phyloP scores from a whole-genome alignment of 2,797 vertebrate genomes.

The Sebastes vulpes region DNA sequence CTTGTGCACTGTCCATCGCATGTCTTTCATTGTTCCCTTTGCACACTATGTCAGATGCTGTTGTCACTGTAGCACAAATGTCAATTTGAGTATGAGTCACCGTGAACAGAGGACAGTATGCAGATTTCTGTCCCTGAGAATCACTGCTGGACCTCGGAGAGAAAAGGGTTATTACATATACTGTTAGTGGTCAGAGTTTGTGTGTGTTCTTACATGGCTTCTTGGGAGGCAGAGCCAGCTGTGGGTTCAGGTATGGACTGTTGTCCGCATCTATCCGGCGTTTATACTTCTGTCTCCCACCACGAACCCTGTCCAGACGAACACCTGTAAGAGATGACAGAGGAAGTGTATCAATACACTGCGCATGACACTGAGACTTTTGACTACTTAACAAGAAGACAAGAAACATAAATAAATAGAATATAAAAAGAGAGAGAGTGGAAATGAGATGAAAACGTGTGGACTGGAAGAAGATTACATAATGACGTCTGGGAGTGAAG shows the following conservation, averaged over 20 bases:
- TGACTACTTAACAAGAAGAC: neutral
- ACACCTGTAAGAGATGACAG: conserved; percentile 87
- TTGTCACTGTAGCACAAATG: neutral
- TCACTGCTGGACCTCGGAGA: neutral
- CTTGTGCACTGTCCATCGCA: neutral
- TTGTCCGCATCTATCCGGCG: conserved; percentile 99
- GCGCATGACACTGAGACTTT: neutral
- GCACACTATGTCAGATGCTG: neutral
- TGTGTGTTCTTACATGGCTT: conserved; percentile 96
- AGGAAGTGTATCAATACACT: conserved; percentile 26
- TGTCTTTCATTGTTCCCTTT: neutral
- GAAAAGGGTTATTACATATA: neutral
- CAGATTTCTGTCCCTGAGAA: neutral
- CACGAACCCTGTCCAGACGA: conserved; percentile 97
- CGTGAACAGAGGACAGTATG: neutral
- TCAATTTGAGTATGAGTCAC: neutral
- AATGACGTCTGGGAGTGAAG: neutral
- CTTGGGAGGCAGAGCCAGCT: conserved; percentile 97
- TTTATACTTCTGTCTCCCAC: conserved; percentile 99
- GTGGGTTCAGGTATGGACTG: conserved; percentile 98
- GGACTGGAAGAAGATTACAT: neutral
- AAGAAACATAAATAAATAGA: neutral
- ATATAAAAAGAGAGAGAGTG: neutral
- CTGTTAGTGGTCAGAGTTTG: neutral
- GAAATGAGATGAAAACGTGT: neutral